These are phyloP conservation scores for Scaptomyza montana DNA, from an alignment of 1,140 invertebrate genomes.

Conservation along the genomic window DNA sequence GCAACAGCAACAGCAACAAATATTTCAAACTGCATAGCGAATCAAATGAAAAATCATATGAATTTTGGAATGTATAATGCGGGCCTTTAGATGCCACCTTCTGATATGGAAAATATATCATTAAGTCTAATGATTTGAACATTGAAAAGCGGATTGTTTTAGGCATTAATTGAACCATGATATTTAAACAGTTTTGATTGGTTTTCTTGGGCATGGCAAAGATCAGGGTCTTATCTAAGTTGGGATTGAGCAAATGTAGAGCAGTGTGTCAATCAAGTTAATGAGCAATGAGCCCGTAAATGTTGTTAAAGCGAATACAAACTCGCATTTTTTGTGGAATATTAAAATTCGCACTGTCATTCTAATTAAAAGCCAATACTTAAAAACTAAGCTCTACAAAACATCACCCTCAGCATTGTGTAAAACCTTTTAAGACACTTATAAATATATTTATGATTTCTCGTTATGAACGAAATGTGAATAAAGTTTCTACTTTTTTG, in stretches of 20 bases:
- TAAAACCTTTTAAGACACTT: not conserved
- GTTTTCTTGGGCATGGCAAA: constrained; percentile 13
- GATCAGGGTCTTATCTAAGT: constrained; percentile 36
- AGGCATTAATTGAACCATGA: constrained; percentile 37
- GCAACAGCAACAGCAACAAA: too few relatives aligned
- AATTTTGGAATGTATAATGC: constrained; percentile 30
- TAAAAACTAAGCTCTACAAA: too few relatives aligned
- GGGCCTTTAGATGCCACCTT: constrained; percentile 33
- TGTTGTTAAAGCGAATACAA: too few relatives aligned
- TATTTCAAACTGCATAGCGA: constrained; percentile 22
- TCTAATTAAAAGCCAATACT: too few relatives aligned
- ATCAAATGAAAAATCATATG: constrained; percentile 39
- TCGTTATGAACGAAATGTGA: constrained; percentile 7
- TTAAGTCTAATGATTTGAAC: constrained; percentile 41
- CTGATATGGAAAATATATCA: constrained; percentile 37
- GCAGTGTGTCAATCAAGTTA: not conserved
- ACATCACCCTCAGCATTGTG: too few relatives aligned
- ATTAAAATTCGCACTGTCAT: not conserved
- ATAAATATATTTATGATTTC: not conserved
- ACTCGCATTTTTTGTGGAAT: too few relatives aligned
- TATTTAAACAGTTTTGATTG: constrained; percentile 9
- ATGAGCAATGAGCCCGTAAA: too few relatives aligned
- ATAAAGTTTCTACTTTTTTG: constrained; percentile 18
- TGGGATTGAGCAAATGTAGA: not conserved
- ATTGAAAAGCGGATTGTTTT: constrained; percentile 17